Evolutionary conservation across 2,113 vertebrate species (phyloP).

Genomic region (Arenaria interpres): DNA sequence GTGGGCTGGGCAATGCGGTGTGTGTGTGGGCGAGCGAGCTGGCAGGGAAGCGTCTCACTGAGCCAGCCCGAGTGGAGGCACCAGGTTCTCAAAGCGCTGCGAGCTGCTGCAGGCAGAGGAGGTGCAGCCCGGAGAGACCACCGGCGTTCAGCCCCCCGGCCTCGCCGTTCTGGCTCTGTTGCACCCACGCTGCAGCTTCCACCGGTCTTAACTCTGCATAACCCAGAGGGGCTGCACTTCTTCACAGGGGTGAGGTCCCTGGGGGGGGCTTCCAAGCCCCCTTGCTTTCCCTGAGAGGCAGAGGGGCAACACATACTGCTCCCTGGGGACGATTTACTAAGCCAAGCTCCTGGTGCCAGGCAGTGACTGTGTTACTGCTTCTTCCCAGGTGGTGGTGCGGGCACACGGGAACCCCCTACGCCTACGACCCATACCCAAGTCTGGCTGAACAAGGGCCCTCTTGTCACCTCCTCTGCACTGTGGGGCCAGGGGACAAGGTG

Average conservation of each 20-base stretch:
- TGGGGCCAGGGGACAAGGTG: background rate
- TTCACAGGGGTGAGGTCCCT: background rate
- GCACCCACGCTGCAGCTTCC: background rate
- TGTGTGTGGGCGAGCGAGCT: background rate
- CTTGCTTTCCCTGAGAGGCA: background rate
- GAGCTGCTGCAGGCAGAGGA: background rate
- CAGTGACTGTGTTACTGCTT: background rate
- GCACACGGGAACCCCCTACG: background rate
- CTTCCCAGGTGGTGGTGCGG: background rate
- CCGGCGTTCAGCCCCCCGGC: fast-evolving
- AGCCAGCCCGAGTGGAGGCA: background rate
- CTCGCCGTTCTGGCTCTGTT: background rate
- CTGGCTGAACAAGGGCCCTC: background rate
- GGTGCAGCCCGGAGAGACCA: background rate
- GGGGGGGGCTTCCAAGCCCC: background rate
- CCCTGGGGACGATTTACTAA: background rate
- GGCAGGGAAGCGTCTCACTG: background rate
- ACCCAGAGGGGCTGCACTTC: background rate
- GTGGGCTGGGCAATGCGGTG: background rate
- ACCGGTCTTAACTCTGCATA: fast-evolving
- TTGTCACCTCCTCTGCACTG: background rate
- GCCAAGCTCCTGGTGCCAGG: background rate
- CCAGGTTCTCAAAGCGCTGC: fast-evolving
- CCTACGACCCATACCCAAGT: background rate
- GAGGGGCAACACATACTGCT: background rate